Evolutionary conservation across 2,797 vertebrate genomes (phyloP).

Genomic region (Chromis chromis): DNA sequence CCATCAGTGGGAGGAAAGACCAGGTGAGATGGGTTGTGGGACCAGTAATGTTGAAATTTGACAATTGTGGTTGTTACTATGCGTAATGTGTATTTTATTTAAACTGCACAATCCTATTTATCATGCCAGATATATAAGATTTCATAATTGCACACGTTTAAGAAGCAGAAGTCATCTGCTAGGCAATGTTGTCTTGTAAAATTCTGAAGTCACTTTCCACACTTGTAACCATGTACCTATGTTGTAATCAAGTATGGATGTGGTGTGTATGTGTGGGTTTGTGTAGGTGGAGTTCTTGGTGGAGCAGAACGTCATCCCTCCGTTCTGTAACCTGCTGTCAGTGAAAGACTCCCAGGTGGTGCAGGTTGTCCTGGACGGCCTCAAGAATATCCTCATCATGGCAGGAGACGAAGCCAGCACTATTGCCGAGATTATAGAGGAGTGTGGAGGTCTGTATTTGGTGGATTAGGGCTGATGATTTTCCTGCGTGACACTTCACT

Average conservation of each 20-base stretch:
- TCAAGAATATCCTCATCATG: constrained; percentile 99
- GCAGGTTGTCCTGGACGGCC: constrained; percentile 97
- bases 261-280: constrained; percentile 73
- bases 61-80: background rate
- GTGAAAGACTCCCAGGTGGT: constrained; percentile 99
- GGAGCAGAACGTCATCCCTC: constrained; percentile 97
- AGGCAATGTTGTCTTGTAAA: background rate
- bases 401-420: constrained; percentile 97
- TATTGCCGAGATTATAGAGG: constrained; percentile 98
- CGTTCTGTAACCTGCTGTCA: constrained; percentile 96
- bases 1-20: constrained; percentile 99
- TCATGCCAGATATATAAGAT: background rate
- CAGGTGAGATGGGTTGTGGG: constrained; percentile 85
- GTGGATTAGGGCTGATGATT: background rate
- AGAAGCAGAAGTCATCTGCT: background rate
- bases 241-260: constrained; percentile 75
- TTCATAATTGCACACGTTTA: background rate
- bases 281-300: constrained; percentile 97
- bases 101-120: background rate
- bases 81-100: background rate
- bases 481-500: background rate
- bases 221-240: constrained; percentile 58
- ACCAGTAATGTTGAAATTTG: constrained; percentile 21
- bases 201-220: constrained; percentile 21
- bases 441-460: constrained; percentile 90